Percentiles rank a stretch among this genome's conserved stretches.
Evolutionary conservation across 1,140 invertebrate species (phyloP).

Genomic region (Sminthurides bifidus): DNA sequence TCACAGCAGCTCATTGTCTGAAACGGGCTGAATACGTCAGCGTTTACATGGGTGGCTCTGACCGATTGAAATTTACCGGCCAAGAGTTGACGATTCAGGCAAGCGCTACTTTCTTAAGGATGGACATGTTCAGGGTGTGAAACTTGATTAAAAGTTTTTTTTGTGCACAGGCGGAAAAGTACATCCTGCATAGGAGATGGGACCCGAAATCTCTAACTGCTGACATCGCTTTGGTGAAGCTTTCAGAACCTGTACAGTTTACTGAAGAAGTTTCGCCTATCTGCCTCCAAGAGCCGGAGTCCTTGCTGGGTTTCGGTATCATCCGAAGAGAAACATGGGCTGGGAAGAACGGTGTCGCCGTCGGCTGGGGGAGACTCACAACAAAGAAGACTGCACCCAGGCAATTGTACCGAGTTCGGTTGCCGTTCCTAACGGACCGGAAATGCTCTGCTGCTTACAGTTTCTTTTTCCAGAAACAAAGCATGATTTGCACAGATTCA

Average conservation of each 20-base stretch:
- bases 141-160: background rate
- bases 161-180: slow-evolving; percentile 22
- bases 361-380: slow-evolving; percentile 26
- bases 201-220: slow-evolving; percentile 18
- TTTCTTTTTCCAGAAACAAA: slow-evolving; percentile 16
- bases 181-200: slow-evolving; percentile 27
- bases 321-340: slow-evolving; percentile 17
- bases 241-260: slow-evolving; percentile 21
- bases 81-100: slow-evolving; percentile 24
- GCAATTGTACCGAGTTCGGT: slow-evolving; percentile 17
- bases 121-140: background rate
- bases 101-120: background rate
- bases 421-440: slow-evolving; percentile 23
- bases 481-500: slow-evolving; percentile 30
- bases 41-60: slow-evolving; percentile 28
- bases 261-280: slow-evolving; percentile 27
- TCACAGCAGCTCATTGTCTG: slow-evolving; percentile 28
- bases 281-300: slow-evolving; percentile 15
- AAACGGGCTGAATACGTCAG: slow-evolving; percentile 29
- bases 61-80: slow-evolving; percentile 21
- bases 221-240: slow-evolving; percentile 27
- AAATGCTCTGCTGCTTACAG: slow-evolving; percentile 14
- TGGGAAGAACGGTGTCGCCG: slow-evolving; percentile 22
- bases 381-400: slow-evolving; percentile 21
- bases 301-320: background rate